These are phyloP conservation scores for Piaya cayana DNA, from an alignment of 2,113 vertebrate genomes.

Conservation along the genomic window DNA sequence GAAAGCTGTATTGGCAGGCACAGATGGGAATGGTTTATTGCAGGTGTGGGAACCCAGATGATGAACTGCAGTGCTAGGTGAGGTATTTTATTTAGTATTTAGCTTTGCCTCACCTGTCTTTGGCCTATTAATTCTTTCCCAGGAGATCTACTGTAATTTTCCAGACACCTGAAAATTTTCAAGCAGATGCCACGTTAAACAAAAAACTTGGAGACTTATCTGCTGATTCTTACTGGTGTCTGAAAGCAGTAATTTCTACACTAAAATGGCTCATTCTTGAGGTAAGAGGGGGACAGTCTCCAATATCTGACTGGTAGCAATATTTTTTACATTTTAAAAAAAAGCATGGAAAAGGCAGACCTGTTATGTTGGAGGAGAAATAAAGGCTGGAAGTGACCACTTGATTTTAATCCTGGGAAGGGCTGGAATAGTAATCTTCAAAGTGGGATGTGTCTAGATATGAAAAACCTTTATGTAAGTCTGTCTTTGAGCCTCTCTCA, in stretches of 20 bases:
- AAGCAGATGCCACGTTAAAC: constrained; percentile 48
- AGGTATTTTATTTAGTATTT: constrained; percentile 39
- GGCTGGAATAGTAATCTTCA: neutral
- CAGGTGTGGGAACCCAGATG: constrained; percentile 8
- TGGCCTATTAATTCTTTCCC: constrained; percentile 24
- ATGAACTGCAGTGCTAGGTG: constrained; percentile 3
- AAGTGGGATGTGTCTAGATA: neutral
- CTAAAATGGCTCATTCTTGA: neutral
- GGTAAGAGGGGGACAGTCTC: neutral
- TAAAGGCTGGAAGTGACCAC: neutral
- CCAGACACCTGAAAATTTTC: constrained; percentile 41
- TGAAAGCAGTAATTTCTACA: neutral
- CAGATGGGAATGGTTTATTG: constrained; percentile 50
- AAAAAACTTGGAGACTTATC: neutral
- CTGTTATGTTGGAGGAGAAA: neutral
- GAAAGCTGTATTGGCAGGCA: neutral
- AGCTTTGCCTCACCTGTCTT: constrained; percentile 2
- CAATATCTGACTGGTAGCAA: neutral
- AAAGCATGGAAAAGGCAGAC: neutral
- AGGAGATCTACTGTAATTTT: constrained; percentile 29
- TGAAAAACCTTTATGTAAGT: neutral
- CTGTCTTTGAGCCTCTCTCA: neutral
- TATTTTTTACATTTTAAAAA: neutral
- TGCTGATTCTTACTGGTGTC: neutral
- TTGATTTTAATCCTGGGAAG: neutral